phyloP scores from a whole-genome alignment of 2,797 vertebrate species.

The Serranus cabrilla region DNA sequence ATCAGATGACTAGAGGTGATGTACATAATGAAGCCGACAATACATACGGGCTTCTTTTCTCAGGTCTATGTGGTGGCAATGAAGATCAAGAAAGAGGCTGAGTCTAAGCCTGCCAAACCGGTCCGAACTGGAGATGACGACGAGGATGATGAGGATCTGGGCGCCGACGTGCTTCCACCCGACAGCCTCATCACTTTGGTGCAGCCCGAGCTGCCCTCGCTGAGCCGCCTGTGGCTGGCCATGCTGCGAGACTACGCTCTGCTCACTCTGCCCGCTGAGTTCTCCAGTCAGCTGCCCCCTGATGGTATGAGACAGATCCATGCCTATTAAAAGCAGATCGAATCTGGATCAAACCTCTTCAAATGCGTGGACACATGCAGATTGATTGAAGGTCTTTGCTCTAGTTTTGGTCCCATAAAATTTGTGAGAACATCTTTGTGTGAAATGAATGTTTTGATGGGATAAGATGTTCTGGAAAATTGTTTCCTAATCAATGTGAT shows the following conservation, averaged over 20 bases:
- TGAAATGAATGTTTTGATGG: background rate
- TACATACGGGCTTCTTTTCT: background rate
- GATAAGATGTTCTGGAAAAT: background rate
- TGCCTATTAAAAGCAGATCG: background rate
- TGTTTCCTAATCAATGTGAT: background rate
- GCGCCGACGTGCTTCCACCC: conserved; percentile 90
- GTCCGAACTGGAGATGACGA: conserved; percentile 87
- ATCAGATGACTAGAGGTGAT: background rate
- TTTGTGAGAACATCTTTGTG: background rate
- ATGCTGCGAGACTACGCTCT: conserved; percentile 96
- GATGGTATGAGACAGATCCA: conserved; percentile 87
- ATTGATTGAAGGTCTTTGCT: conserved; percentile 2
- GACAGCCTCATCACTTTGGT: conserved; percentile 97
- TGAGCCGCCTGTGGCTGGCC: conserved; percentile 96
- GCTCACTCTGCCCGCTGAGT: conserved; percentile 95
- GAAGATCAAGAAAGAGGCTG: conserved; percentile 97
- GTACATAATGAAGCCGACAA: background rate
- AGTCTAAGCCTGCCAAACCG: conserved; percentile 88
- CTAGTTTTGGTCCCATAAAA: background rate
- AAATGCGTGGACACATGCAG: background rate
- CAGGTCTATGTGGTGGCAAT: conserved; percentile 98
- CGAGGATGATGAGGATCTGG: conserved; percentile 90
- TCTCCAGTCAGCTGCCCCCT: conserved; percentile 97
- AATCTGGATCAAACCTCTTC: background rate
- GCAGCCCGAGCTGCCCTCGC: conserved; percentile 93